Evolutionary conservation across 2,797 vertebrate species (phyloP), one percentile per base, ranked within the genome.

Genomic region (Crenuchus spilurus): DNA sequence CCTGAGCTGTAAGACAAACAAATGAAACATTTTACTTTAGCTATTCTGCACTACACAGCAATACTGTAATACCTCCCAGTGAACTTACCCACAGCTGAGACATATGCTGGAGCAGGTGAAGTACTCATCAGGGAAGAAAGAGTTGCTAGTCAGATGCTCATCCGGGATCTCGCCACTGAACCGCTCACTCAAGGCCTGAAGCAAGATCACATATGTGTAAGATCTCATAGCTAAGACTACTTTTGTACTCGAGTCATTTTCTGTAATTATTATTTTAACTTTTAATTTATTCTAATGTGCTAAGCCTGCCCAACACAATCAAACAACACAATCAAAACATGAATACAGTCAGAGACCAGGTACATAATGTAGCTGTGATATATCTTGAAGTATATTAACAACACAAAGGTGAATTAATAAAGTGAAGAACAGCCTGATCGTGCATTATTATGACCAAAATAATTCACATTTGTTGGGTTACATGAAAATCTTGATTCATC

Each of bases 41-140:
- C 35, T 16, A 6, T 9, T 4, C 14, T 30, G 22, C 14, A 22
- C n/a, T 1, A 3, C 6, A 30, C 2, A 46, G 18, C 4, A 35
- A 30, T 39, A 16, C 28, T n/a, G 30, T 5, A 55, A 28, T 18
- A 2, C 28, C 13, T 6, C 2, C 11, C 35, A 39, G 10, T 16
- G 28, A n/a, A 94, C 97, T 68, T 89, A 99, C 97, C 97, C 96
- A 83, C 98, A 99, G 89, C 98, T 98, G 87, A 99, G 96, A 80
- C 98, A 99, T 82, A 96, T 84, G 80, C 93, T 92, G 51, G 97
- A 98, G 86, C 98, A 99, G 72, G 97, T 99, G 75, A 99, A 99
- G 89, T 99, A 99, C 82, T 99, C 97, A 67, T 99, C 97, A 35
- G 98, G 97, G 80, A 99, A 99, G 84, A 99, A 99, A 28, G 95